phyloP scores from a whole-genome alignment of 2,113 vertebrate genomes.

The Coptodon bakossiorum region DNA sequence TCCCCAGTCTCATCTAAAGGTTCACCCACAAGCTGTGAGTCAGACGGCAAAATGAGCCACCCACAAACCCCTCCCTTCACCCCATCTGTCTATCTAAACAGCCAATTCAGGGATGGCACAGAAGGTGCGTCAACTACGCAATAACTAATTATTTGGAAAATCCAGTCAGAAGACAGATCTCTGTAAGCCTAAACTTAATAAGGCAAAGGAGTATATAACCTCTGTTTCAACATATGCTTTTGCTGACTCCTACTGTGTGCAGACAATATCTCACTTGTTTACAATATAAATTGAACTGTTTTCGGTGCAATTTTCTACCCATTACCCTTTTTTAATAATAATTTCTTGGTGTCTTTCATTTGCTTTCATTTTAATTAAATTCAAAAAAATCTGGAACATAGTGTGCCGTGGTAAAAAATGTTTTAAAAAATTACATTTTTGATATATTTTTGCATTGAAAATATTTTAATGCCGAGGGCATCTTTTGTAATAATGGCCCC shows the following conservation, averaged over 20 bases:
- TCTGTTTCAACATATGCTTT: background rate
- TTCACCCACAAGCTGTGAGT: slow-evolving; percentile 39
- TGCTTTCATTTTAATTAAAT: background rate
- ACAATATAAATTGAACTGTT: background rate
- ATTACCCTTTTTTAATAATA: background rate
- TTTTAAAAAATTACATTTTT: background rate
- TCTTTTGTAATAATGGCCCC: background rate
- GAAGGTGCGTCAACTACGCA: background rate
- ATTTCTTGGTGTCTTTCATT: background rate
- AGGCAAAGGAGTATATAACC: background rate
- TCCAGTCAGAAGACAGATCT: background rate
- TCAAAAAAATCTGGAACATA: background rate
- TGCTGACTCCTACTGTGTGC: background rate
- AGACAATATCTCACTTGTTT: background rate
- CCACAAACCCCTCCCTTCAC: background rate
- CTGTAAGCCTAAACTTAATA: background rate
- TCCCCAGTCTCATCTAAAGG: slow-evolving; percentile 35
- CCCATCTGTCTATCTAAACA: slow-evolving; percentile 38
- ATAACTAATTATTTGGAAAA: slow-evolving; percentile 26
- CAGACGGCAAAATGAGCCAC: slow-evolving; percentile 38
- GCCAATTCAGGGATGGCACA: slow-evolving; percentile 20
- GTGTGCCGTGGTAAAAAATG: background rate
- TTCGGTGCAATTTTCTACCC: background rate
- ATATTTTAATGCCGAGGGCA: background rate
- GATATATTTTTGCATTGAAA: background rate